A percentile compares a stretch with the other conserved stretches of the same genome.
These are phyloP conservation scores for Cataglyphis cursor DNA, from an alignment of 2,888 invertebrate species.

Conservation along the genomic window DNA sequence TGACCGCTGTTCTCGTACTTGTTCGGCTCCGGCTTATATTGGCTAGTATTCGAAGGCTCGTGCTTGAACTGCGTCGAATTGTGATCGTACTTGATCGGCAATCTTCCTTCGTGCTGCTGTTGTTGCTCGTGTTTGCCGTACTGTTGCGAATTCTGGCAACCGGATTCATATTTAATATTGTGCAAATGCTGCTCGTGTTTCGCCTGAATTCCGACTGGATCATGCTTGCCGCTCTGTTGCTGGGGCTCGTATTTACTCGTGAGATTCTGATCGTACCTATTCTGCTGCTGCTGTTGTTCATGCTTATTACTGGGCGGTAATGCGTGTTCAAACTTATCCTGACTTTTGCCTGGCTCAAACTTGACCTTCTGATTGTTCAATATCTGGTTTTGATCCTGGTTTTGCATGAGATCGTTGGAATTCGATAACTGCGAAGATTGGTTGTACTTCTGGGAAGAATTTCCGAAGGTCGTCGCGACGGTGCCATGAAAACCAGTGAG, in stretches of 20 bases:
- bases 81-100: conserved; percentile 75
- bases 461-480: conserved; percentile 65
- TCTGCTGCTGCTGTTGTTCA: conserved; percentile 73
- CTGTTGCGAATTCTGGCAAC: conserved; percentile 73
- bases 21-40: conserved; percentile 70
- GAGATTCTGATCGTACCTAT: conserved; percentile 77
- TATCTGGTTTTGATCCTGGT: conserved; percentile 61
- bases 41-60: conserved; percentile 61
- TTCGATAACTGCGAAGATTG: conserved; percentile 70
- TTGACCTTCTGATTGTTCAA: conserved; percentile 75
- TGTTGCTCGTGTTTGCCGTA: conserved; percentile 74
- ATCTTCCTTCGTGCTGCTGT: conserved; percentile 72
- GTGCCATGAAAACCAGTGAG: conserved; percentile 58
- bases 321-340: conserved; percentile 79
- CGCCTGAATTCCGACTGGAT: conserved; percentile 70
- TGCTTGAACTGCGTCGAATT: conserved; percentile 73
- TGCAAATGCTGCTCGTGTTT: conserved; percentile 76
- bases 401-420: conserved; percentile 54
- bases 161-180: conserved; percentile 67
- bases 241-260: conserved; percentile 77
- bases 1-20: conserved; percentile 71
- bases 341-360: conserved; percentile 74
- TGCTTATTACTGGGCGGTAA: conserved; percentile 65
- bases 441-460: conserved; percentile 76
- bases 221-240: conserved; percentile 74